Evolutionary conservation across 2,888 invertebrate genomes (phyloP).

Genomic region (Acanthosepion pharaonis): DNA sequence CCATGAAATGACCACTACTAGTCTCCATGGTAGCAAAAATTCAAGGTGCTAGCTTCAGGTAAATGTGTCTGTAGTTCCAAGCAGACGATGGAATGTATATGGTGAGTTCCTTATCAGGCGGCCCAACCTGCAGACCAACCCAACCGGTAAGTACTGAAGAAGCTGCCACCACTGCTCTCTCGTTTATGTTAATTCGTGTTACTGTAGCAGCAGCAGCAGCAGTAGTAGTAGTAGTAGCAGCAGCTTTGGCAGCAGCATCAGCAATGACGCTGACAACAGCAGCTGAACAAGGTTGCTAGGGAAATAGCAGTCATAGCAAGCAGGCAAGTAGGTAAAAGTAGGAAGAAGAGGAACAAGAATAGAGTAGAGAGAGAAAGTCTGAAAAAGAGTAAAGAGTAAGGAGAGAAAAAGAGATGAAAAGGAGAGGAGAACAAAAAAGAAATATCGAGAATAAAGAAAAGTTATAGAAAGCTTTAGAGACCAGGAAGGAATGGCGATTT

Average conservation of each 20-base stretch:
- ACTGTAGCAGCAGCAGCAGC: neutral
- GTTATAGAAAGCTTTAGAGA: too few relatives aligned
- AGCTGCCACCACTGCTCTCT: neutral
- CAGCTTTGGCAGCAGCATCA: neutral
- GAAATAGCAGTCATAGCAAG: neutral
- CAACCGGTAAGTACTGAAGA: conserved; percentile 23
- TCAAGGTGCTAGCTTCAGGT: neutral
- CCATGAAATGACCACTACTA: neutral
- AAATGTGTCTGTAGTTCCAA: neutral
- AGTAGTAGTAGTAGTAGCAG: neutral
- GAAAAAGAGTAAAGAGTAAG: neutral
- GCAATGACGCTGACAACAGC: neutral
- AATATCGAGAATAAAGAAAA: neutral
- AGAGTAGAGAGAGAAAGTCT: neutral
- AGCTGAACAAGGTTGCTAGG: conserved; percentile 21
- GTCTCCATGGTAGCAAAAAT: neutral
- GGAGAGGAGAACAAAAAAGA: neutral
- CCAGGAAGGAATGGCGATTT: too few relatives aligned
- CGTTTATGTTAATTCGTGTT: neutral
- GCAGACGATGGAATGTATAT: conserved; percentile 33
- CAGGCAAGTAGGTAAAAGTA: neutral
- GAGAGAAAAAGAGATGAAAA: neutral
- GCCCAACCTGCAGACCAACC: conserved; percentile 8
- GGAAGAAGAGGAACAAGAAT: neutral
- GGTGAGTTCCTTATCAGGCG: conserved; percentile 33